Evolutionary conservation across 2,888 invertebrate species (phyloP).

Genomic region (Gonocerus acuteangulatus): DNA sequence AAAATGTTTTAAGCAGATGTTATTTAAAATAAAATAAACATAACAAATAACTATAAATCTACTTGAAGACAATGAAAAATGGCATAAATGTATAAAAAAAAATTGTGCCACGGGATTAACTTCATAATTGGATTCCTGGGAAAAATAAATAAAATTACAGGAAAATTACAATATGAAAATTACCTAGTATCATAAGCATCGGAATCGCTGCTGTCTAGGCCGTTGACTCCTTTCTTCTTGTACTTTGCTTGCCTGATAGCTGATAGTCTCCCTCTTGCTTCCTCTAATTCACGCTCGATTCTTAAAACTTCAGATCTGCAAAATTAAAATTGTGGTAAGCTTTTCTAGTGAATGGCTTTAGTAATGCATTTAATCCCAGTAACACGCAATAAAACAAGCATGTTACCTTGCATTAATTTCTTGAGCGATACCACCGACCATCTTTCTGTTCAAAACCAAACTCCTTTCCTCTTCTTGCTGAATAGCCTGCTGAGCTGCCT

Average conservation of each 20-base stretch:
- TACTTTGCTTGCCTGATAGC: slow-evolving; percentile 91
- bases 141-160: no score
- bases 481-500: slow-evolving; percentile 87
- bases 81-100: background rate
- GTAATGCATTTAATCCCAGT: no score
- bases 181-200: slow-evolving; percentile 31
- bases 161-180: background rate
- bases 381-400: no score
- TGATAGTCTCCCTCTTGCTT: slow-evolving; percentile 81
- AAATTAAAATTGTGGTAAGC: background rate
- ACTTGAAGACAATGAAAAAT: background rate
- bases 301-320: slow-evolving; percentile 72
- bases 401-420: slow-evolving; percentile 75
- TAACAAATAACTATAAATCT: background rate
- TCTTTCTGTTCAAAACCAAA: slow-evolving; percentile 78
- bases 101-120: background rate
- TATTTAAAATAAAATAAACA: background rate
- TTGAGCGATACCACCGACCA: slow-evolving; percentile 93
- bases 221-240: slow-evolving; percentile 50
- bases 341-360: no score
- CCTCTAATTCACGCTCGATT: slow-evolving; percentile 88
- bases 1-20: background rate
- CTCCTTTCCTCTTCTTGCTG: slow-evolving; percentile 86
- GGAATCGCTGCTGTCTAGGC: slow-evolving; percentile 40
- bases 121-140: background rate